Conservation (phyloP, 2,797 vertebrate species). For the Rhyacichthys aspro region DNA sequence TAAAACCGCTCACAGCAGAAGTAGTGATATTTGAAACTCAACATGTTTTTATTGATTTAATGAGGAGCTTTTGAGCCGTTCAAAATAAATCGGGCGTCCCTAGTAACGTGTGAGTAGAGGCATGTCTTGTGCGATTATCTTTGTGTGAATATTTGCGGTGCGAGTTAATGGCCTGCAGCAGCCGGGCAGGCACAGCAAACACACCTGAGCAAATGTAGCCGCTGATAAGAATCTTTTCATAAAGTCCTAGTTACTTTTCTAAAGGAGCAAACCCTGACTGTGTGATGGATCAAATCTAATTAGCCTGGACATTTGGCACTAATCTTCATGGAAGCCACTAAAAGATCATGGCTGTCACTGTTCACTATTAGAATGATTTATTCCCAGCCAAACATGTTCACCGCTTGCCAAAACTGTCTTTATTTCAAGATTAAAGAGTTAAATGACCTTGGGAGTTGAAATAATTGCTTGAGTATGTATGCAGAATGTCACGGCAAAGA, state of each 20-base stretch:
- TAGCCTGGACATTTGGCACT: constrained; percentile 52
- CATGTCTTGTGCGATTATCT: constrained; percentile 23
- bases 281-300: constrained; percentile 61
- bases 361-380: constrained; percentile 57
- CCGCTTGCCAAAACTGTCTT: constrained; percentile 48
- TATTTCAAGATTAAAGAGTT: constrained; percentile 35
- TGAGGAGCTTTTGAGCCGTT: neutral
- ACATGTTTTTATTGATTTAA: constrained; percentile 17
- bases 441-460: constrained; percentile 53
- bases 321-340: constrained; percentile 47
- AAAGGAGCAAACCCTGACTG: constrained; percentile 22
- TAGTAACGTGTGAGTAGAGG: neutral
- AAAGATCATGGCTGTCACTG: constrained; percentile 49
- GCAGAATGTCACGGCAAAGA: constrained; percentile 38
- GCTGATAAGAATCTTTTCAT: constrained; percentile 56
- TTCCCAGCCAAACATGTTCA: constrained; percentile 34
- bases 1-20: constrained; percentile 20
- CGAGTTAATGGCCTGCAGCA: constrained; percentile 38
- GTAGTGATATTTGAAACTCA: constrained; percentile 31
- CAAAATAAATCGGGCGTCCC: constrained; percentile 25
- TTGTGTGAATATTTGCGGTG: constrained; percentile 28
- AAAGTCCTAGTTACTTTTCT: constrained; percentile 23
- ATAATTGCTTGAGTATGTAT: constrained; percentile 52
- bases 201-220: constrained; percentile 57
- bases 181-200: constrained; percentile 51